Evolutionary conservation across 2,797 vertebrate species (phyloP).

Genomic region (Okamejei kenojei): DNA sequence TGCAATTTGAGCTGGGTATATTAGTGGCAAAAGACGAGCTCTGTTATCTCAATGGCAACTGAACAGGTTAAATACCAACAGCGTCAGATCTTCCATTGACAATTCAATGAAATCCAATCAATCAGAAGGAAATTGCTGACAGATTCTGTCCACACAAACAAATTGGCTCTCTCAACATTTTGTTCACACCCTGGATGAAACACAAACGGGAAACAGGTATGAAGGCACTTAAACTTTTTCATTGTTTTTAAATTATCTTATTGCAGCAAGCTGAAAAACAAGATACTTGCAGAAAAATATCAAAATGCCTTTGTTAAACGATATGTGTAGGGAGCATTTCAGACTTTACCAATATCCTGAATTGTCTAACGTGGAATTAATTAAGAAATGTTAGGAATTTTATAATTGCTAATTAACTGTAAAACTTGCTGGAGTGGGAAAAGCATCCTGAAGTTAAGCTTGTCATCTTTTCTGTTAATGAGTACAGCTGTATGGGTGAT

Average conservation of each 20-base stretch:
- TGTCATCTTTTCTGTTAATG: background rate
- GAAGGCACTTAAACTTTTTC: background rate
- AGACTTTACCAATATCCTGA: background rate
- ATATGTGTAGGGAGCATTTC: background rate
- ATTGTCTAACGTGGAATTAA: background rate
- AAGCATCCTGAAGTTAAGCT: background rate
- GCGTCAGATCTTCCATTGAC: constrained; percentile 2
- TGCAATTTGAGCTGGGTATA: background rate
- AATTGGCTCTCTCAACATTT: background rate
- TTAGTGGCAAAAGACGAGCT: background rate
- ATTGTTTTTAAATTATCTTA: background rate
- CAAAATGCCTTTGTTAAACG: background rate
- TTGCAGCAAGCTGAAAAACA: background rate
- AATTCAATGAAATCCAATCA: background rate
- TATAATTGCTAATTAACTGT: background rate
- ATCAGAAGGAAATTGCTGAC: background rate
- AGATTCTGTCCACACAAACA: constrained; percentile 23
- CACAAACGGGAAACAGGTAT: background rate
- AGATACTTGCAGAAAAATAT: background rate
- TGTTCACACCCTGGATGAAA: background rate
- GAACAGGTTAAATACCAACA: background rate
- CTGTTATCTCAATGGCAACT: background rate
- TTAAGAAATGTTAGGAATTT: background rate
- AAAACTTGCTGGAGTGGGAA: background rate
- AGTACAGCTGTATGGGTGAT: background rate